phyloP scores from a whole-genome alignment of 64 coral and sea anemone genomes.

The Platygyra sinensis region DNA sequence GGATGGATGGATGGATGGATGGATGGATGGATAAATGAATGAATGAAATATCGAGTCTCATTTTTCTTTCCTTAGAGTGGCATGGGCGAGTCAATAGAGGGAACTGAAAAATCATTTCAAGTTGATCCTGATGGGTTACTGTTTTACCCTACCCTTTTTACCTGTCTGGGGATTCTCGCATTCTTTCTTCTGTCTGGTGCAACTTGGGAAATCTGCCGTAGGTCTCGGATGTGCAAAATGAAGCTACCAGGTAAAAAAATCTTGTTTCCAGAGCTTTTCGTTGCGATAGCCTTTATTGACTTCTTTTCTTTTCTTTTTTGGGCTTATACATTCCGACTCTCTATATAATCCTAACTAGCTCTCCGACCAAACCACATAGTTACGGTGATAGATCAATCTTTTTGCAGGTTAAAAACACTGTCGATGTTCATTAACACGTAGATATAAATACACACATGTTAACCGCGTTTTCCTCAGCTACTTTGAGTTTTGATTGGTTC shows the following conservation, averaged over 20 bases:
- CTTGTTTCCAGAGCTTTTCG: not conserved
- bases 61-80: not conserved
- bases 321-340: no score
- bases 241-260: not conserved
- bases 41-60: no score
- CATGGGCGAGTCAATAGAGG: not conserved
- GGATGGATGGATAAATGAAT: no score
- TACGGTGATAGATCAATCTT: no score
- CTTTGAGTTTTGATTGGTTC: no score
- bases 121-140: not conserved
- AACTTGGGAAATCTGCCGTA: not conserved
- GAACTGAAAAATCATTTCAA: not conserved
- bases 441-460: no score
- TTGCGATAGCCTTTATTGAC: not conserved
- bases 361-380: no score
- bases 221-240: not conserved
- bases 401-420: no score
- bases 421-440: no score
- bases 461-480: no score
- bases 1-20: no score
- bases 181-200: not conserved
- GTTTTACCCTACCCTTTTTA: not conserved
- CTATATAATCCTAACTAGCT: no score
- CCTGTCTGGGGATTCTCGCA: not conserved
- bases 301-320: not conserved